A percentile compares a stretch with the other conserved stretches of the same genome.
Evolutionary conservation across 2,113 vertebrate species (phyloP).

Genomic region (Rana temporaria): DNA sequence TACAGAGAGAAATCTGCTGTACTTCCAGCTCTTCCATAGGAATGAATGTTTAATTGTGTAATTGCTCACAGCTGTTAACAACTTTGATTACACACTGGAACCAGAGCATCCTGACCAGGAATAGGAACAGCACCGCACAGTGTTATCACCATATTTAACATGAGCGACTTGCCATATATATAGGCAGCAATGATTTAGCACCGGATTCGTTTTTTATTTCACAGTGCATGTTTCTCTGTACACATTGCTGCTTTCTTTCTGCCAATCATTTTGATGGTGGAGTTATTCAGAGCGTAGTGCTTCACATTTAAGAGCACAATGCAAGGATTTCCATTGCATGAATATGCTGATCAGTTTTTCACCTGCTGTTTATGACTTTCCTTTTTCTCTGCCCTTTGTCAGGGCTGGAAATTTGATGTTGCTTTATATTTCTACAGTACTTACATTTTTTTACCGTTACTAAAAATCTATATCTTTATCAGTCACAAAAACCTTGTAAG

Average conservation of each 20-base stretch:
- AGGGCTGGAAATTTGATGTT: neutral
- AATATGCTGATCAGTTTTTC: conserved; percentile 41
- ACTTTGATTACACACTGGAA: neutral
- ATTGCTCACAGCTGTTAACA: conserved; percentile 35
- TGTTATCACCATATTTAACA: conserved; percentile 18
- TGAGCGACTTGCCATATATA: neutral
- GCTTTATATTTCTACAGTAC: neutral
- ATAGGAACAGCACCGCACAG: conserved; percentile 2
- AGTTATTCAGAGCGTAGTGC: conserved; percentile 34
- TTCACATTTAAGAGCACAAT: conserved; percentile 43
- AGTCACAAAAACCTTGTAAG: too few relatives aligned
- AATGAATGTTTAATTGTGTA: conserved; percentile 35
- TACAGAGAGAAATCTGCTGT: conserved; percentile 4
- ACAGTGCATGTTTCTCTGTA: conserved; percentile 30
- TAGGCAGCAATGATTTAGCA: conserved; percentile 27
- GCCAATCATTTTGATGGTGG: conserved; percentile 36
- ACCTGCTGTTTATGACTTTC: conserved; percentile 29
- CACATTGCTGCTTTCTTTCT: conserved; percentile 39
- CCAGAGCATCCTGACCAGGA: conserved; percentile 28
- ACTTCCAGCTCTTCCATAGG: neutral
- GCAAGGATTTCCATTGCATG: conserved; percentile 29
- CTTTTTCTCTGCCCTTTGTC: neutral
- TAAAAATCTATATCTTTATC: too few relatives aligned
- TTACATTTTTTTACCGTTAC: neutral
- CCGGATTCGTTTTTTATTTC: conserved; percentile 23